Conservation (phyloP, 2,797 vertebrate genomes). For the Morelia viridis region DNA sequence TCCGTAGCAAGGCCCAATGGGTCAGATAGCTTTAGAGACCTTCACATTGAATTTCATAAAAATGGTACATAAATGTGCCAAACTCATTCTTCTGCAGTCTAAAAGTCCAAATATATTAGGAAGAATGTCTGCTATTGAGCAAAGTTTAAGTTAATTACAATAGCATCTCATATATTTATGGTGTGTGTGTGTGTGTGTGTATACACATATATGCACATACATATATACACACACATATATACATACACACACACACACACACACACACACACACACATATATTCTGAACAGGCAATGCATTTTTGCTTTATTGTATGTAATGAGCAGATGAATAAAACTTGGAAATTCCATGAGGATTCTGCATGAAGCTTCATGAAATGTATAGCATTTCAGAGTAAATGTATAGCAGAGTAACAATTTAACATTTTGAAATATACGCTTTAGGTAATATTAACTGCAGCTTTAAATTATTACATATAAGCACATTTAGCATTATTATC, state of each 20-base stretch:
- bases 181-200: not conserved
- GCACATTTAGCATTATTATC: not conserved
- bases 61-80: not conserved
- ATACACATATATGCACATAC: too few relatives aligned
- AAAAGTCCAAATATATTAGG: not conserved
- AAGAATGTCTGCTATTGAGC: not conserved
- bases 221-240: too few relatives aligned
- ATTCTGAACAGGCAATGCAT: not conserved
- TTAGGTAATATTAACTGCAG: not conserved
- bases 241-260: rapidly evolving
- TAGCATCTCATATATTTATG: not conserved
- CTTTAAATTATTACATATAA: not conserved
- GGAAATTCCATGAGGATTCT: not conserved
- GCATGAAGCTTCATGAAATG: not conserved
- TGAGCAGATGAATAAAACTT: not conserved
- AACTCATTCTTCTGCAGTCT: not conserved
- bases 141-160: not conserved
- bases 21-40: not conserved
- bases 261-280: not conserved
- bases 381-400: too few relatives aligned
- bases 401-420: not conserved
- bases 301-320: not conserved
- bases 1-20: not conserved
- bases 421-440: not conserved
- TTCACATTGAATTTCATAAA: constrained; percentile 18